Base-by-base conservation (phyloP, 2,113 vertebrate species). In the Sigmodon hispidus region DNA sequence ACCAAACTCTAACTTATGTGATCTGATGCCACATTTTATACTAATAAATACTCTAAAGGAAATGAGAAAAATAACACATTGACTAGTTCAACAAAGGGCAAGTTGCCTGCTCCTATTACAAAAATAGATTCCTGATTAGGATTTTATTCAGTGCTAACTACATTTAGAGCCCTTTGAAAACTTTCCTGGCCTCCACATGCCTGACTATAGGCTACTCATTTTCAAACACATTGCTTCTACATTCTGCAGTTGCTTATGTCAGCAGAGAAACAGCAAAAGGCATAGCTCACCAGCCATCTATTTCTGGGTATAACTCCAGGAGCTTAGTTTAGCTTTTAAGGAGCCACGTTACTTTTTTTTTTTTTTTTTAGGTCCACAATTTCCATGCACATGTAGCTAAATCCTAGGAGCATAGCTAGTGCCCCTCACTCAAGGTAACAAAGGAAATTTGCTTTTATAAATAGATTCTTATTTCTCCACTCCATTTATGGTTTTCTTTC, bases 311-410 rank as follows among this genome's bases (percentile, higher is more conserved):
- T 75, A 73, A 96, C 75, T 92, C 29, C 72, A 88, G 59, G 29
- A 94, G 34, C 85, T 85, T 88, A 59, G 70, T 80, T 93, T 94
- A 89, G 80, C 73, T 65, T 52, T 81, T 94, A 86, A 91, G 83
- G 29, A 93, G 11, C 13, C 59, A 81, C 40, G 19, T 12, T 7
- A 72, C 93, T 88, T 81, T 81, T 88, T 81, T 81, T 80, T 52
- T 50, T 77, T 73, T 45, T 48, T 93, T 97, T 34, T 86, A 80
- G 21, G 24, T 73, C 10, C 57, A 69, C 59, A 55, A 31, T 69
- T 91, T 94, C 48, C 31, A 70, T 92, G 22, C 17, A 85, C 34
- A 79, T 48, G 29, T 86, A 87, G 52, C 43, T 86, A 13, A 55
- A 76, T 19, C 24, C 7, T 70, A 52, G 55, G 79, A 91, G 17